phyloP scores from a whole-genome alignment of 2,888 invertebrate species.

The Sialis lutaria region DNA sequence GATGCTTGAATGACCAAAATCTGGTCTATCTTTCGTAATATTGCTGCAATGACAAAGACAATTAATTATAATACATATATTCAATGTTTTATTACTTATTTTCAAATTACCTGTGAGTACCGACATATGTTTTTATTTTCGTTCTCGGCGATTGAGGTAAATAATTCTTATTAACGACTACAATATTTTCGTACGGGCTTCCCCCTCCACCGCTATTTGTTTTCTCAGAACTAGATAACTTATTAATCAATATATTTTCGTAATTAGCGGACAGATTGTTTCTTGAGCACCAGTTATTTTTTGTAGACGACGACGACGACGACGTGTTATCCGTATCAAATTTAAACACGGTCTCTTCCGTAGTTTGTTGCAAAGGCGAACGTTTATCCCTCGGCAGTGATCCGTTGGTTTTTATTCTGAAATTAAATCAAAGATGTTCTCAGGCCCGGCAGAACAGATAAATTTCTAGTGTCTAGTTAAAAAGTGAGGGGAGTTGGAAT shows the following conservation, averaged over 20 bases:
- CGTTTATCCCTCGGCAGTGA: slow-evolving; percentile 59
- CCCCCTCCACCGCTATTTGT: slow-evolving; percentile 17
- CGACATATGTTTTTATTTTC: slow-evolving; percentile 40
- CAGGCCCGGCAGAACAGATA: too few species aligned
- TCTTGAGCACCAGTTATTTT: slow-evolving; percentile 10
- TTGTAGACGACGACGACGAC: slow-evolving; percentile 24
- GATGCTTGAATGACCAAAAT: too few species aligned
- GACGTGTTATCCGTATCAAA: slow-evolving; percentile 24
- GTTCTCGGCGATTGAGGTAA: slow-evolving; percentile 37
- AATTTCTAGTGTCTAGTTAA: too few species aligned
- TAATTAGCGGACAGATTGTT: slow-evolving; percentile 14
- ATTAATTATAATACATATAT: too few species aligned
- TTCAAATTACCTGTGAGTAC: neutral
- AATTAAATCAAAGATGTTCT: too few species aligned
- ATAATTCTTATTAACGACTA: slow-evolving; percentile 28
- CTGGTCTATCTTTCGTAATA: too few species aligned
- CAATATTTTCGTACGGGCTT: slow-evolving; percentile 46
- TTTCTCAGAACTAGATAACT: slow-evolving; percentile 20
- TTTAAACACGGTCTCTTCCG: slow-evolving; percentile 18
- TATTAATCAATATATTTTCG: slow-evolving; percentile 17
- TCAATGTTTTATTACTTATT: too few species aligned
- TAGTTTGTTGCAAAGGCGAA: slow-evolving; percentile 19
- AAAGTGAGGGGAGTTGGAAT: too few species aligned
- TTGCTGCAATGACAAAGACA: too few species aligned
- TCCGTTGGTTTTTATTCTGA: slow-evolving; percentile 77